Evolutionary conservation across 64 coral and sea anemone genomes (phyloP).

Genomic region (Stichodactyla helianthus): DNA sequence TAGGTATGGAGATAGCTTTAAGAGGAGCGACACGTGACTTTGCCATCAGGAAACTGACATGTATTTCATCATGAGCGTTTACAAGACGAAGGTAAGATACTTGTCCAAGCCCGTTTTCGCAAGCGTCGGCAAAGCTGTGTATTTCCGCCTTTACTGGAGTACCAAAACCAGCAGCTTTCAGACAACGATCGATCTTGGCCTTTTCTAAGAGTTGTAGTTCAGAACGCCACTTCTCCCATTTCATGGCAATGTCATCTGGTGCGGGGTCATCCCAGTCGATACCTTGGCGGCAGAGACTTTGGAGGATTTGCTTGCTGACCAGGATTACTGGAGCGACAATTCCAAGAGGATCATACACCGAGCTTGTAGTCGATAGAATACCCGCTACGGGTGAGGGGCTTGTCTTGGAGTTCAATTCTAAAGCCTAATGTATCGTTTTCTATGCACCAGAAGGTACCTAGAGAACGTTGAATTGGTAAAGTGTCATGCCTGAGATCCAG

Average conservation of each 20-base stretch:
- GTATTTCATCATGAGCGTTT: constrained; percentile 23
- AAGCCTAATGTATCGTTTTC: constrained; percentile 47
- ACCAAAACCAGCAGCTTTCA: constrained; percentile 31
- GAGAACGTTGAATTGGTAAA: constrained; percentile 37
- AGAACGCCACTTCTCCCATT: constrained; percentile 51
- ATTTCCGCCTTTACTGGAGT: background rate
- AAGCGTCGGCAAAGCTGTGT: constrained; percentile 41
- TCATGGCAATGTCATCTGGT: constrained; percentile 16
- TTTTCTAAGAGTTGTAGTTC: constrained; percentile 29
- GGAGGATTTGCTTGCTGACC: constrained; percentile 33
- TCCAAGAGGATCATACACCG: constrained; percentile 35
- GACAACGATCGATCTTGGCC: constrained; percentile 7
- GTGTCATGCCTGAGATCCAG: constrained; percentile 36
- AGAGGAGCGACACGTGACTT: constrained; percentile 45
- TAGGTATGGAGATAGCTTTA: constrained; percentile 41
- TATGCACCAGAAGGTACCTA: constrained; percentile 52
- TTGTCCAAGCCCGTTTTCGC: constrained; percentile 53
- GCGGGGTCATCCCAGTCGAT: constrained; percentile 30
- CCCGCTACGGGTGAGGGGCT: constrained; percentile 14
- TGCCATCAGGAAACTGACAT: constrained; percentile 51
- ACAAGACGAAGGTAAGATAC: constrained; percentile 40
- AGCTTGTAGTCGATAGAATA: constrained; percentile 43
- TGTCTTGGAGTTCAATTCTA: constrained; percentile 39
- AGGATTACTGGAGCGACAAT: constrained; percentile 27
- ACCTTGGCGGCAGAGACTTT: constrained; percentile 23